phyloP scores from a whole-genome alignment of 2,797 vertebrate genomes.

The Okamejei kenojei region DNA sequence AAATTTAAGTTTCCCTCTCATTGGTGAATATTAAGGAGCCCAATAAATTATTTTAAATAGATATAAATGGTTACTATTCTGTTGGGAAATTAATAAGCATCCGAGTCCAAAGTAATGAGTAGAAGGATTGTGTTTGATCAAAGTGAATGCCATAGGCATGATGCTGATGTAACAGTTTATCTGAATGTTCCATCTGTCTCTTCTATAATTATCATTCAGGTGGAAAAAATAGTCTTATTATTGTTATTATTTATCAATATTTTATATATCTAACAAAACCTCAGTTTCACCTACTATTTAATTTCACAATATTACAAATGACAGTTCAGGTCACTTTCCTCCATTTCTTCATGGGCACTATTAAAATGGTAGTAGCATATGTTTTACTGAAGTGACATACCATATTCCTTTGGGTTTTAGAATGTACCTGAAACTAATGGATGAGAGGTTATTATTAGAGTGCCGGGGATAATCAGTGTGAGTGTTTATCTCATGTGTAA shows the following conservation, averaged over 20 bases:
- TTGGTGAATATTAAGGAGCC: background rate
- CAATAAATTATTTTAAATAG: constrained; percentile 37
- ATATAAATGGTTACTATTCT: constrained; percentile 37
- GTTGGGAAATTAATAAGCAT: constrained; percentile 35
- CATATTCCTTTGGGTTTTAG: constrained; percentile 26
- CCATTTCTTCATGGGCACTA: background rate
- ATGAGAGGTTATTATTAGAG: constrained; percentile 32
- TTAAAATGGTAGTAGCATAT: background rate
- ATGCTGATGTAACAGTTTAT: constrained; percentile 37
- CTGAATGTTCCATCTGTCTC: constrained; percentile 22
- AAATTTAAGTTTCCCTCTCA: constrained; percentile 11
- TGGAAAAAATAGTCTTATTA: constrained; percentile 4
- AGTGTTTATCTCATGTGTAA: constrained; percentile 15
- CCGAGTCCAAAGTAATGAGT: constrained; percentile 31
- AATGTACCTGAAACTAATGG: constrained; percentile 24
- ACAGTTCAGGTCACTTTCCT: background rate
- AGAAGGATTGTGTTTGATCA: constrained; percentile 36
- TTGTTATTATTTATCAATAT: constrained; percentile 15
- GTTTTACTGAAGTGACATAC: background rate
- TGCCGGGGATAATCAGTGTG: background rate
- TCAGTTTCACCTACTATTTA: background rate
- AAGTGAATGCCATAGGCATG: constrained; percentile 37
- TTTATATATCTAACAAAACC: background rate
- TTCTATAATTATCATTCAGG: constrained; percentile 30
- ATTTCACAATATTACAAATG: background rate